phyloP scores from a whole-genome alignment of 1,140 invertebrate genomes.

The Heliconius himera region DNA sequence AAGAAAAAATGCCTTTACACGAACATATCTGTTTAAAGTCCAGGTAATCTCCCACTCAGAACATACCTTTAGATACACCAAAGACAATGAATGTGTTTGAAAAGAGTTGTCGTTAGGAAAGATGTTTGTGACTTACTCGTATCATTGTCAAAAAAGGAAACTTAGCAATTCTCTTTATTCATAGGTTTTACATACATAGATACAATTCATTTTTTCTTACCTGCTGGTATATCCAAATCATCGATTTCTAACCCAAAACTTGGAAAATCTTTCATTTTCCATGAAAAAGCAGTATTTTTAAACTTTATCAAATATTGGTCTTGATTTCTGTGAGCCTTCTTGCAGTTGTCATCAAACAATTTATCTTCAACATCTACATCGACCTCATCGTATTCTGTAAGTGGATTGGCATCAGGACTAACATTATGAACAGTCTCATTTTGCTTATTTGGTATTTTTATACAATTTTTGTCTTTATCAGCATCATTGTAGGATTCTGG shows the following conservation, averaged over 20 bases:
- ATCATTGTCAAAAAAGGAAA: no score
- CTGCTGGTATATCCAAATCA: constrained; percentile 83
- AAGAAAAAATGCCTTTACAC: no score
- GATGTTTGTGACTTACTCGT: no score
- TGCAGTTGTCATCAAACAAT: constrained; percentile 25
- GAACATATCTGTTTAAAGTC: no score
- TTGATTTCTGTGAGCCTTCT: neutral
- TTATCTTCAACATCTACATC: constrained; percentile 59
- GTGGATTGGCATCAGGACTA: constrained; percentile 41
- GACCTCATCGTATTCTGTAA: constrained; percentile 57
- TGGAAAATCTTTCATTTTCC: constrained; percentile 74
- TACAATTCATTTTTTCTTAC: constrained; percentile 54
- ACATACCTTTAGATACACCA: no score
- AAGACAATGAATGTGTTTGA: no score
- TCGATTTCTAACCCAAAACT: constrained; percentile 77
- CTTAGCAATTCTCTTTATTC: neutral
- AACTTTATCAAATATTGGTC: constrained; percentile 77
- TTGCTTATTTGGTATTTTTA: constrained; percentile 22
- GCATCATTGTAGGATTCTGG: constrained; percentile 85
- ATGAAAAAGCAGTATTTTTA: constrained; percentile 83
- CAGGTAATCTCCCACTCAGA: no score
- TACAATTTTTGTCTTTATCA: constrained; percentile 45
- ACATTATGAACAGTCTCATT: constrained; percentile 33
- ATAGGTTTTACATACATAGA: neutral
- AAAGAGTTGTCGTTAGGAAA: no score